A percentile compares a stretch with the other conserved stretches of the same genome.
phyloP scores from a whole-genome alignment of 2,113 vertebrate species.

The Arizona elegans region DNA sequence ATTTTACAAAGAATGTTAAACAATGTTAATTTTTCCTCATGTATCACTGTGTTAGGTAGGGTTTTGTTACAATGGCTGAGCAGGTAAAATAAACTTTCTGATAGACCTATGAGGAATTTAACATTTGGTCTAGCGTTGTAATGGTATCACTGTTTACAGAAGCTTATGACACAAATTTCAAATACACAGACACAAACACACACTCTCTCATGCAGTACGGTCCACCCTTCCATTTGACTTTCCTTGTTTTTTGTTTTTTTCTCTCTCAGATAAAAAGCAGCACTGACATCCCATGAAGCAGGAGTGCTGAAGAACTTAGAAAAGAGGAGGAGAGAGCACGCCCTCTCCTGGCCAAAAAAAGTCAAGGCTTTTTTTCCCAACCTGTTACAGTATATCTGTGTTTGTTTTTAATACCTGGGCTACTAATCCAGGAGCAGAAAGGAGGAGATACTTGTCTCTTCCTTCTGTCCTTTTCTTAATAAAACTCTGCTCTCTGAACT shows the following conservation, averaged over 20 bases:
- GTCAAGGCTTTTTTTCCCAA: neutral
- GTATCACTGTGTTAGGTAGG: neutral
- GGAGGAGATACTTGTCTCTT: neutral
- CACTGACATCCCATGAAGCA: neutral
- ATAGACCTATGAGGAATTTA: neutral
- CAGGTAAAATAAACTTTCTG: fast-evolving
- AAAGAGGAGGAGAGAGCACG: neutral
- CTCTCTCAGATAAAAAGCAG: neutral
- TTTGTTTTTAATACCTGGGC: neutral
- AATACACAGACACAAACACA: neutral
- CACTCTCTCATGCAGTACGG: neutral
- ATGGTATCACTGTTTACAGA: neutral
- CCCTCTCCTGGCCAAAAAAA: neutral
- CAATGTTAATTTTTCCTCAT: neutral
- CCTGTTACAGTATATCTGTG: neutral
- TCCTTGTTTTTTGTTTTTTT: neutral
- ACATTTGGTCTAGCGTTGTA: neutral
- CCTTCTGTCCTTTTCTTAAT: neutral
- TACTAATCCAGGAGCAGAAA: neutral
- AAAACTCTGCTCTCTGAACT: neutral
- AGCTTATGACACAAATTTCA: neutral
- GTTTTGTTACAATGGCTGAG: neutral
- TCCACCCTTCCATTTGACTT: neutral
- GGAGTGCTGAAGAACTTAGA: neutral
- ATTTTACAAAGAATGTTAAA: neutral